Evolutionary conservation across 2,797 vertebrate genomes (phyloP).

Genomic region (Xiphophorus birchmanni): DNA sequence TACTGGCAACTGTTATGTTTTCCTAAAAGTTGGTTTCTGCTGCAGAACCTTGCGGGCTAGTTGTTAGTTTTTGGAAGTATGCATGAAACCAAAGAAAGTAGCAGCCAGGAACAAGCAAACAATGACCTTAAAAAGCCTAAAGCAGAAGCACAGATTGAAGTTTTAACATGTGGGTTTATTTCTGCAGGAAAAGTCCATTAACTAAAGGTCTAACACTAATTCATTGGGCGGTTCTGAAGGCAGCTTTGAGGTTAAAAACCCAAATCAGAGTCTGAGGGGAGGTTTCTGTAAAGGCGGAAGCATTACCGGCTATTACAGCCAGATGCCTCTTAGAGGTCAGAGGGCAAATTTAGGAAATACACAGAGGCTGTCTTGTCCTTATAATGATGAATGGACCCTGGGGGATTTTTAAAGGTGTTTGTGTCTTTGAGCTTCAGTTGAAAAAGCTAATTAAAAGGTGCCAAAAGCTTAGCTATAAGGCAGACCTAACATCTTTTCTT

Average conservation of each 20-base stretch:
- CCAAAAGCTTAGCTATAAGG: not conserved
- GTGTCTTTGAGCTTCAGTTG: not conserved
- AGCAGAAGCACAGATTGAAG: not conserved
- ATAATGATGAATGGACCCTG: slow-evolving; percentile 51
- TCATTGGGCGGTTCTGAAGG: slow-evolving; percentile 9
- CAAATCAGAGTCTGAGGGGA: slow-evolving; percentile 8
- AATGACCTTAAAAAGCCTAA: slow-evolving; percentile 1
- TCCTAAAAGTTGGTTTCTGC: not conserved
- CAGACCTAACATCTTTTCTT: not conserved
- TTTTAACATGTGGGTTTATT: not conserved
- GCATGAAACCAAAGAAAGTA: not conserved
- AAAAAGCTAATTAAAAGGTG: not conserved
- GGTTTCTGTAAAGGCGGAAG: slow-evolving; percentile 49
- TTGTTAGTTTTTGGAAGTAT: slow-evolving; percentile 1
- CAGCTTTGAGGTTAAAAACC: slow-evolving; percentile 8
- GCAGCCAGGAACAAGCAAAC: not conserved
- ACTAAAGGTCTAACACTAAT: not conserved
- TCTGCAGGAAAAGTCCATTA: not conserved
- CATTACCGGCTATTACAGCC: slow-evolving; percentile 59
- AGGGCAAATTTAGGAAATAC: slow-evolving; percentile 74
- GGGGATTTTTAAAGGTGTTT: slow-evolving; percentile 40
- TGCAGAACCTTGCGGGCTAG: not conserved
- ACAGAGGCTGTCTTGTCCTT: slow-evolving; percentile 68
- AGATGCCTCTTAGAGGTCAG: slow-evolving; percentile 58
- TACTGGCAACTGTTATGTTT: not conserved